These are phyloP conservation scores for Furcifer pardalis DNA, from an alignment of 2,797 vertebrate species.

Conservation along the genomic window DNA sequence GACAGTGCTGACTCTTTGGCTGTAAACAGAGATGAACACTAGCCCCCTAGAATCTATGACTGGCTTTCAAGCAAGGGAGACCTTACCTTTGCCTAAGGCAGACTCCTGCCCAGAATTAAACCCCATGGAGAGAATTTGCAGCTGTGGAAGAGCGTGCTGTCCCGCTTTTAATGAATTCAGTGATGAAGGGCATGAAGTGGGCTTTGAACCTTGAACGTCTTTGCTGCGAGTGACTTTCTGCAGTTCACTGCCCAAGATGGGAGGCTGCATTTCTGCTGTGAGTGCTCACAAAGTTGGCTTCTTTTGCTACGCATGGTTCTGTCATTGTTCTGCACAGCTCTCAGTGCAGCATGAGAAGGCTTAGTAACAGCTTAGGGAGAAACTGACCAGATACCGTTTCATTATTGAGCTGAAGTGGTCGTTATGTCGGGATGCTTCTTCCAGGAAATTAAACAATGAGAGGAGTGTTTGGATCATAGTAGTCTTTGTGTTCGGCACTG, in stretches of 20 bases:
- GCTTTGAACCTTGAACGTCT: background rate
- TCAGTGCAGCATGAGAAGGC: background rate
- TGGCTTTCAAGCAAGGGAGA: too few relatives aligned
- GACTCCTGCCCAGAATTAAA: too few relatives aligned
- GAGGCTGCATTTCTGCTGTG: background rate
- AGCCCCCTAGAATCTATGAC: too few relatives aligned
- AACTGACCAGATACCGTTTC: background rate
- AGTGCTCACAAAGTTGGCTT: background rate
- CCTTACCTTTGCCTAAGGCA: too few relatives aligned
- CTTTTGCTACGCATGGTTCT: background rate
- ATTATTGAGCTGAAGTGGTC: background rate
- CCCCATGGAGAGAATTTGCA: background rate
- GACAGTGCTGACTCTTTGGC: too few relatives aligned
- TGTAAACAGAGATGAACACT: too few relatives aligned
- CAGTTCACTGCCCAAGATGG: background rate
- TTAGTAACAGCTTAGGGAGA: background rate
- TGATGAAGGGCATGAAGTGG: background rate
- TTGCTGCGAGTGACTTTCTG: background rate
- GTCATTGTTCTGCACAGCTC: background rate
- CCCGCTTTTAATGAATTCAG: too few relatives aligned
- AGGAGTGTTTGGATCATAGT: constrained; percentile 47
- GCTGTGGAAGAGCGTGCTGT: background rate
- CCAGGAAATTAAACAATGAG: constrained; percentile 44
- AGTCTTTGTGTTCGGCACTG: constrained; percentile 38
- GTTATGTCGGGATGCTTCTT: constrained; percentile 30